Evolutionary conservation across 2,888 invertebrate species (phyloP).

Genomic region (Neoascia interrupta): DNA sequence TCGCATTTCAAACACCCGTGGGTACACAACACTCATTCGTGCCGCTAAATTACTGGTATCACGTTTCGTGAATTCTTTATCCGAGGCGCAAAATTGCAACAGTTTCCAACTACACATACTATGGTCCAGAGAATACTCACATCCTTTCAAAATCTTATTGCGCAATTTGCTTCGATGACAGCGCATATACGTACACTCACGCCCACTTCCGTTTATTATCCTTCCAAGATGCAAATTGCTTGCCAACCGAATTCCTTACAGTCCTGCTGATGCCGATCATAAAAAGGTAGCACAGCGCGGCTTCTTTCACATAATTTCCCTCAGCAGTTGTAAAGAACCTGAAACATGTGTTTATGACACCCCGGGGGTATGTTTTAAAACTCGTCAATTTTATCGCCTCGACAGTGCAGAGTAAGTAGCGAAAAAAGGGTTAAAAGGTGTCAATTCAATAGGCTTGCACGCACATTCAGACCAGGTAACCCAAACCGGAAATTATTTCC

Average conservation of each 20-base stretch:
- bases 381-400: constrained; percentile 46
- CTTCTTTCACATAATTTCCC: no score
- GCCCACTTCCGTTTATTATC: constrained; percentile 63
- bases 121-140: constrained; percentile 28
- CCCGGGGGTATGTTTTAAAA: constrained; percentile 51
- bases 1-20: constrained; percentile 59
- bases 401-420: background rate
- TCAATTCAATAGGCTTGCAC: constrained; percentile 28
- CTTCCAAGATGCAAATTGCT: constrained; percentile 54
- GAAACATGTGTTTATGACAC: constrained; percentile 64
- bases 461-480: constrained; percentile 28
- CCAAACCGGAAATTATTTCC: constrained; percentile 57
- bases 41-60: constrained; percentile 42
- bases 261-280: constrained; percentile 6
- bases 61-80: constrained; percentile 48
- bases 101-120: constrained; percentile 61
- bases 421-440: constrained; percentile 46
- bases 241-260: constrained; percentile 6
- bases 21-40: no score
- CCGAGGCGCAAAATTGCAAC: constrained; percentile 43
- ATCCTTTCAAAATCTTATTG: constrained; percentile 54
- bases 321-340: constrained; percentile 16
- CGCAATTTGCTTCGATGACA: constrained; percentile 55
- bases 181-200: constrained; percentile 30
- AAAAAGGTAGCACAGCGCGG: no score